Evolutionary conservation across 92 coral and sea anemone species (phyloP).

Genomic region (Paramuricea clavata): DNA sequence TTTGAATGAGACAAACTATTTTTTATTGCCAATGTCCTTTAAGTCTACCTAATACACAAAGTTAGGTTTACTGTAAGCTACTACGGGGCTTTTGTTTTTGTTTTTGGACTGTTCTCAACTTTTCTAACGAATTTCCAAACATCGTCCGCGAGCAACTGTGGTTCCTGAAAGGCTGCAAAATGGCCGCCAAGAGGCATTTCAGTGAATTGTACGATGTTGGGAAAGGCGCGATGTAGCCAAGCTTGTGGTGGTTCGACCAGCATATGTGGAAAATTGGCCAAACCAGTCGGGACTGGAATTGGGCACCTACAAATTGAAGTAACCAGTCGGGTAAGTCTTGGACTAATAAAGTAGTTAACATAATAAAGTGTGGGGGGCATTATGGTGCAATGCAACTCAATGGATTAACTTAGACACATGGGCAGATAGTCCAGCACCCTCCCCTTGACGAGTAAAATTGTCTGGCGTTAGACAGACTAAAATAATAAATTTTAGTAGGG

Average conservation of each 20-base stretch:
- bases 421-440: no score
- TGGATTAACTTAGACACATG: no score
- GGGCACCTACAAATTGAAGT: conserved; percentile 50
- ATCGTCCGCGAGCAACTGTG: conserved; percentile 74
- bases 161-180: conserved; percentile 86
- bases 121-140: conserved; percentile 73
- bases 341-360: no score
- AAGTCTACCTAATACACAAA: no score
- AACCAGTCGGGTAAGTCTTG: neutral
- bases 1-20: no score
- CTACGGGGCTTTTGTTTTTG: neutral
- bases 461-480: no score
- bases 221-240: conserved; percentile 56
- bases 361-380: no score
- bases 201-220: conserved; percentile 78
- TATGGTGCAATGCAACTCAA: no score
- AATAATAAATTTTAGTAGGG: no score
- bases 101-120: conserved; percentile 58
- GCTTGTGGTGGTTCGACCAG: conserved; percentile 53
- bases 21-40: no score
- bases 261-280: conserved; percentile 84
- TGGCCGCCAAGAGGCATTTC: conserved; percentile 86
- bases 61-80: no score
- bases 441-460: no score
- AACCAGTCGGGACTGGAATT: conserved; percentile 67